Base-by-base conservation (phyloP, 2,888 invertebrate genomes). In the Hirtodrosophila duncani region DNA sequence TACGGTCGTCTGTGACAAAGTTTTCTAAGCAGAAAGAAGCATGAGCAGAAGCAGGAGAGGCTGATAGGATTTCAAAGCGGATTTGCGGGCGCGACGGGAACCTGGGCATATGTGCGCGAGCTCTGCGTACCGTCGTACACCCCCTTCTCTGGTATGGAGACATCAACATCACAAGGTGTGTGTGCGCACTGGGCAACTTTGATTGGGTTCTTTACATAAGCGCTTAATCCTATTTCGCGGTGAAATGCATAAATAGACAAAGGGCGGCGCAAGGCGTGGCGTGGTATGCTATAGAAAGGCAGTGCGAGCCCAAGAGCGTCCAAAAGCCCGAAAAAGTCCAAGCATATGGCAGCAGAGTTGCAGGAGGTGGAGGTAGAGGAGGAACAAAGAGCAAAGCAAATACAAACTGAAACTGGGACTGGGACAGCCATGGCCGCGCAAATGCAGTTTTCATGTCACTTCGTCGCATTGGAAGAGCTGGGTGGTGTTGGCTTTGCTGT, bases 151-250 rank as follows among this genome's bases (percentile, higher is more conserved):
- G 23, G 27, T 41, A 62, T 48, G 49, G 56, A 66, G 71, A 77
- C 72, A 49, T 61, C 68, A 67, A 43, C 58, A 53, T 34, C 34
- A n/a, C n/a, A 65, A 61, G 62, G 62, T 66, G 62, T 66, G 48
- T 30, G 18, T 18, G 50, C 50, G 21, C 43, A 37, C 39, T 60
- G 78, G 78, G 65, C 63, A 72, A 80, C 65, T 71, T 68, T 75
- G 71, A 82, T 83, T 82, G 82, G 81, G 82, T 79, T 71, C 80
- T 78, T 79, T 72, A 71, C 69, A 79, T 82, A 83, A 83, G 83
- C 71, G 69, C 69, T 83, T 83, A 83, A 83, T 83, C 83, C 83
- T 83, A 83, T 83, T 83, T 83, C 83, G 83, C 81, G 83, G 83
- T 83, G 61, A 83, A 81, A 80, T 83, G 83, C 83, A 81, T 83